Conservation (phyloP, 2,888 invertebrate genomes). For the Lasioglossum figueresi region DNA sequence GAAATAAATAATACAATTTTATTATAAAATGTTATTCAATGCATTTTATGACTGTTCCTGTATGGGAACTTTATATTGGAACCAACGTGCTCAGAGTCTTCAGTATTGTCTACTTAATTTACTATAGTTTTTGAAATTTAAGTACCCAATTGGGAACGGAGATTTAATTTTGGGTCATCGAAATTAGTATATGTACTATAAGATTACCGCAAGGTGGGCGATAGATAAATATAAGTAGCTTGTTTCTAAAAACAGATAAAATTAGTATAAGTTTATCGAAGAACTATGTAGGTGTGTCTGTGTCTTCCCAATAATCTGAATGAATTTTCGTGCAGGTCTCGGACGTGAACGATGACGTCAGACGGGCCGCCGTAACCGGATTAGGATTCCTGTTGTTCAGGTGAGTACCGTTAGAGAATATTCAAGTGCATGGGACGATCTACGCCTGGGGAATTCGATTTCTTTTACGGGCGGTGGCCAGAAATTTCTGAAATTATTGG, state of each 20-base stretch:
- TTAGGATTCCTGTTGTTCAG: constrained; percentile 98
- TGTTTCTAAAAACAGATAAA: background rate
- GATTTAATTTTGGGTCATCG: background rate
- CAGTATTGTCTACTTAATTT: no score
- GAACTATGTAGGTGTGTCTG: background rate
- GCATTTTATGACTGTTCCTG: no score
- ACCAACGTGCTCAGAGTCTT: no score
- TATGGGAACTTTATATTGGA: no score
- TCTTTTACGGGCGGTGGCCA: background rate
- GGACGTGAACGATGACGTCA: constrained; percentile 99
- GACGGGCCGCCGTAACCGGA: constrained; percentile 99
- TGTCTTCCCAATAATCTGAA: background rate
- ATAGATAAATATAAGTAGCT: background rate
- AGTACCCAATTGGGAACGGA: no score
- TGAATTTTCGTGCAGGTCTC: constrained; percentile 86
- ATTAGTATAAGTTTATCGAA: background rate
- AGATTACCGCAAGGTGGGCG: background rate
- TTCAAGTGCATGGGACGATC: background rate
- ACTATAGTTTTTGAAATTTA: no score
- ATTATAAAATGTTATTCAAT: no score
- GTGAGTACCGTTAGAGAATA: constrained; percentile 81
- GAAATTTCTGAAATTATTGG: background rate
- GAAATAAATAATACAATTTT: no score
- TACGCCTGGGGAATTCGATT: background rate
- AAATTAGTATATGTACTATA: background rate